Percentiles rank a stretch among this genome's conserved stretches.
These are phyloP conservation scores for Clytia hemisphaerica DNA, from an alignment of 30 jellyfish, hydroid and myxozoan species.

Conservation along the genomic window DNA sequence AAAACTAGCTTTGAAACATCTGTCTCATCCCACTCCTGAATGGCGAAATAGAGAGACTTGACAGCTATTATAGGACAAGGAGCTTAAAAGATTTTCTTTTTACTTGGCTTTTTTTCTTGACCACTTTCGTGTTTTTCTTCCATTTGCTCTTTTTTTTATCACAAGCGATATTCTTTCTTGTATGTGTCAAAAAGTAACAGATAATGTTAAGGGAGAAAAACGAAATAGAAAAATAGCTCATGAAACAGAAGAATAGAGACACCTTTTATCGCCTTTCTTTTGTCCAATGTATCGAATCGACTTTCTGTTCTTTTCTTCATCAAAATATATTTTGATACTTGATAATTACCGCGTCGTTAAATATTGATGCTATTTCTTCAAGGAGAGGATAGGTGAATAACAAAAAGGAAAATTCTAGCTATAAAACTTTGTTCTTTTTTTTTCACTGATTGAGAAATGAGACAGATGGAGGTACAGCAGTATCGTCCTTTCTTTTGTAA, in stretches of 20 bases:
- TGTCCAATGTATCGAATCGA: neutral
- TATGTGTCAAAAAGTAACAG: neutral
- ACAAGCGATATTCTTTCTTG: neutral
- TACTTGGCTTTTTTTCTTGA: neutral
- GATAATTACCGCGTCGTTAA: too few species aligned
- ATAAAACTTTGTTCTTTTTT: too few species aligned
- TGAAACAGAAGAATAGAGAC: neutral
- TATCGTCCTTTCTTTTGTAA: too few species aligned
- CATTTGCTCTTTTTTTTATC: neutral
- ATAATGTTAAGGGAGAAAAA: neutral
- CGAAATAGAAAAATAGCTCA: neutral
- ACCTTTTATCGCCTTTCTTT: neutral
- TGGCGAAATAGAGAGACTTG: too few species aligned
- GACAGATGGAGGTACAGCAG: too few species aligned
- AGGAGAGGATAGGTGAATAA: too few species aligned
- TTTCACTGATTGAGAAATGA: too few species aligned
- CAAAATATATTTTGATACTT: neutral
- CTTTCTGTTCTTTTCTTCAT: neutral
- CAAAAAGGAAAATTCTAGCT: too few species aligned
- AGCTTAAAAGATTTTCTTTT: neutral
- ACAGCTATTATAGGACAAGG: too few species aligned
- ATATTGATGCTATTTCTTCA: too few species aligned
- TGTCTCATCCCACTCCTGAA: neutral
- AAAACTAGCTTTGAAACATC: too few species aligned
- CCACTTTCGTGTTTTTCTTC: neutral